Base-by-base conservation (phyloP, 2,797 vertebrate species). In the Sylvilagus floridanus region DNA sequence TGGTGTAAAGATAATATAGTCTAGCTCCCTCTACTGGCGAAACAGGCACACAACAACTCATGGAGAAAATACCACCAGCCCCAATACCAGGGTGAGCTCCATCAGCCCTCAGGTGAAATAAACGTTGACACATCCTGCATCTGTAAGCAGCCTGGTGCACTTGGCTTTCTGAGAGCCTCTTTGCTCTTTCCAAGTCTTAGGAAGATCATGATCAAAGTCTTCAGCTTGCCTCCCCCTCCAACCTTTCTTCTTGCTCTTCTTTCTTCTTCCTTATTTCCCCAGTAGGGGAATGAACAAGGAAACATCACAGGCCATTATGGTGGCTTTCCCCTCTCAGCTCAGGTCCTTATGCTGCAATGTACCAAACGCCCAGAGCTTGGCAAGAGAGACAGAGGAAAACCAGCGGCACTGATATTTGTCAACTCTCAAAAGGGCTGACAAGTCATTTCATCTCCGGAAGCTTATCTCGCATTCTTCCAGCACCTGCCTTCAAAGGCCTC, bases 401-500 rank as follows among this genome's bases (percentile, higher is more conserved):
- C 69, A 32, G 87, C 22, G 37, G 69, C 37, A 3, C 11, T 16
- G 42, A 76, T 28, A 28, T 11, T 47, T 60, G 52, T 84, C 60
- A 77, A 71, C 69, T 75, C 66, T 85, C 73, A 10, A 50, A 88
- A 84, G 76, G 71, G 69, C 90, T 89, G 92, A 63, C 81, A 85
- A 77, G 13, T 57, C 1, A 1, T 89, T 96, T 96, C 76, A 79
- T 96, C 86, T 94, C 90, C 0, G 21, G 94, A 84, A 95, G 82
- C 75, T 84, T 37, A 83, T 95, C 90, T 95, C 90, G 13, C 24
- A 4, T 66, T 54, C 50, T 77, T 47, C 81, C 14, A 92, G 90
- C 91, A 93, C 69, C 94, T 96, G 93, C 82, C 65, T 95, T 95
- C 95, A 96, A 93, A 97, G 94, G n/a, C 81, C 47, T 13, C 22